Evolutionary conservation across 2,113 vertebrate species (phyloP), one percentile per base, ranked within the genome.

Genomic region (Trinectes maculatus): DNA sequence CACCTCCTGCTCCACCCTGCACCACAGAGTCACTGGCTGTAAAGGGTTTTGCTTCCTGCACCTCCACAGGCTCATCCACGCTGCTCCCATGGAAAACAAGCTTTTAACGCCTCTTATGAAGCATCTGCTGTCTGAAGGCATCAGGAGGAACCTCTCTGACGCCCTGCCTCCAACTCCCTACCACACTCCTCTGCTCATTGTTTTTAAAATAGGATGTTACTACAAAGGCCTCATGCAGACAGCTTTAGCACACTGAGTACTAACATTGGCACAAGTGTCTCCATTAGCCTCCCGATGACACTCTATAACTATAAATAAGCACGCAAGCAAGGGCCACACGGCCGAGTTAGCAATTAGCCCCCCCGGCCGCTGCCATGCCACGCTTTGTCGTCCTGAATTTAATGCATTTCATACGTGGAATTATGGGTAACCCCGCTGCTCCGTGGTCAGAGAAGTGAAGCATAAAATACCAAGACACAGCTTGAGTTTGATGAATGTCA

Each of bases 261-360:
- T 77, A 84, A 72, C 80, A 82, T 83, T 76, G 66, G 75, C 62
- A 73, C 76, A 60, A 85, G 57, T 25, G 54, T 71, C 70, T 46
- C 51, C 4, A 76, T 72, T 71, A 77, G 77, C 63, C 79, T 79
- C 63, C 51, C 34, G 46, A 79, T 15, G 55, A 76, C 66, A 48
- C 75, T 77, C 85, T 84, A 88, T 82, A 91, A 90, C 85, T 84
- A 88, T 82, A 91, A 90, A 91, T 89, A 89, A 88, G 77, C 67
- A 67, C 63, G 56, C 31, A 67, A 58, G 59, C 65, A 46, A 57
- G 40, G 71, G 72, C 66, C 67, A 31, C 77, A 80, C 55, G 71
- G 85, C 49, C 85, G 81, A 89, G 76, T 80, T 86, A 28, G 74
- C 83, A 44, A 85, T 88, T 81, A 78, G 56, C 88, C 78, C 56